phyloP scores from a whole-genome alignment of 1,140 invertebrate species.

The Triops cancriformis region DNA sequence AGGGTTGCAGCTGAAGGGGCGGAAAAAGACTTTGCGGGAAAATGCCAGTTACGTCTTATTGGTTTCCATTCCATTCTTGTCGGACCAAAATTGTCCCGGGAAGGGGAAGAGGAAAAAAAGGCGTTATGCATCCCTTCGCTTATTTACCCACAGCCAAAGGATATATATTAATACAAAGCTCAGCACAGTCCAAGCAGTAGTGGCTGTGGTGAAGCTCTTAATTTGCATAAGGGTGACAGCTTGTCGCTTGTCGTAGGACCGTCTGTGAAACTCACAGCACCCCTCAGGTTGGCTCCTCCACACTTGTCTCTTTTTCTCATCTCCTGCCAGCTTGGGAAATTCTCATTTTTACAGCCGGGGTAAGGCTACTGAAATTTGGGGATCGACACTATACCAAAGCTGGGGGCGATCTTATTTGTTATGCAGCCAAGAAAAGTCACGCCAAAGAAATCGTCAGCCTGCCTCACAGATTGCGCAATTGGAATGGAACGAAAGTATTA shows the following conservation, averaged over 20 bases:
- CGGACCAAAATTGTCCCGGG: too few species aligned
- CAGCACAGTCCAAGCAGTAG: neutral
- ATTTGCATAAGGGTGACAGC: slow-evolving; percentile 10
- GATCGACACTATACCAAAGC: neutral
- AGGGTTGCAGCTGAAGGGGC: neutral
- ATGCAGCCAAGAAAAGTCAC: neutral
- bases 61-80: too few species aligned
- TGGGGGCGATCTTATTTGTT: neutral
- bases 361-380: neutral
- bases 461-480: neutral
- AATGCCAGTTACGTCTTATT: too few species aligned
- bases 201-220: neutral
- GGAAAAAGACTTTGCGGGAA: neutral
- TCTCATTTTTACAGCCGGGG: neutral
- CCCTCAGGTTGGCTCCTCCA: neutral
- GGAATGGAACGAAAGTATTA: neutral
- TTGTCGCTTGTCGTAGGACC: neutral
- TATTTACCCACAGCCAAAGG: neutral
- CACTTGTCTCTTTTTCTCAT: neutral
- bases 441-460: neutral
- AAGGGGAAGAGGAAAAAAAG: neutral
- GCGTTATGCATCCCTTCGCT: neutral
- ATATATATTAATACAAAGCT: neutral
- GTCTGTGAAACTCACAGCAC: neutral
- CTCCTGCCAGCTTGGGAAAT: neutral